Conservation (phyloP, 2,888 invertebrate species). For the Tricholauxania praeusta region DNA sequence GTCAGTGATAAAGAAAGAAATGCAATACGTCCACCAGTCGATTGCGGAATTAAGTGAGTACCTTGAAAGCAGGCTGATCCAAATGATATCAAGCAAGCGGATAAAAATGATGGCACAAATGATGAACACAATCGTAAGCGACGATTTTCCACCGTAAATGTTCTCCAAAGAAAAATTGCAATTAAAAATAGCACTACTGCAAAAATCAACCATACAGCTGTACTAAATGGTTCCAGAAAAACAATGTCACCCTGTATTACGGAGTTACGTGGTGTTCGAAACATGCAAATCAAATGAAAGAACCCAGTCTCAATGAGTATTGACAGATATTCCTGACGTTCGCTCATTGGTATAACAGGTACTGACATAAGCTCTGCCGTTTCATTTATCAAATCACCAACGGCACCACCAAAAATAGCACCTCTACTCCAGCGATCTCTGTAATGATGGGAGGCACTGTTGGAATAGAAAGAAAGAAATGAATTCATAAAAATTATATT, state of each 20-base stretch:
- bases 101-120: slow-evolving; percentile 59
- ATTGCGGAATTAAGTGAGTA: slow-evolving; percentile 66
- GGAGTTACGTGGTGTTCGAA: slow-evolving; percentile 71
- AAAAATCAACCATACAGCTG: slow-evolving; percentile 71
- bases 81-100: slow-evolving; percentile 66
- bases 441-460: slow-evolving; percentile 51
- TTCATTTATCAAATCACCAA: slow-evolving; percentile 56
- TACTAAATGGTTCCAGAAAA: slow-evolving; percentile 72
- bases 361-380: slow-evolving; percentile 54
- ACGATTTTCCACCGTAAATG: slow-evolving; percentile 58
- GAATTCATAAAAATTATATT: neutral
- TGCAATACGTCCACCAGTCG: slow-evolving; percentile 65
- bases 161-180: slow-evolving; percentile 61
- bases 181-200: slow-evolving; percentile 61
- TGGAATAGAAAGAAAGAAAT: neutral
- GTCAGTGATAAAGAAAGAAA: slow-evolving; percentile 59
- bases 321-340: slow-evolving; percentile 49
- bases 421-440: slow-evolving; percentile 54
- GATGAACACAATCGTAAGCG: slow-evolving; percentile 45
- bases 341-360: slow-evolving; percentile 47
- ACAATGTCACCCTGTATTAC: slow-evolving; percentile 71
- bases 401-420: slow-evolving; percentile 56
- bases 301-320: slow-evolving; percentile 48
- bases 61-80: slow-evolving; percentile 70
- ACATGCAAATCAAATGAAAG: slow-evolving; percentile 70